phyloP scores from a whole-genome alignment of 2,888 invertebrate genomes.

The Acanthosepion lycidas region DNA sequence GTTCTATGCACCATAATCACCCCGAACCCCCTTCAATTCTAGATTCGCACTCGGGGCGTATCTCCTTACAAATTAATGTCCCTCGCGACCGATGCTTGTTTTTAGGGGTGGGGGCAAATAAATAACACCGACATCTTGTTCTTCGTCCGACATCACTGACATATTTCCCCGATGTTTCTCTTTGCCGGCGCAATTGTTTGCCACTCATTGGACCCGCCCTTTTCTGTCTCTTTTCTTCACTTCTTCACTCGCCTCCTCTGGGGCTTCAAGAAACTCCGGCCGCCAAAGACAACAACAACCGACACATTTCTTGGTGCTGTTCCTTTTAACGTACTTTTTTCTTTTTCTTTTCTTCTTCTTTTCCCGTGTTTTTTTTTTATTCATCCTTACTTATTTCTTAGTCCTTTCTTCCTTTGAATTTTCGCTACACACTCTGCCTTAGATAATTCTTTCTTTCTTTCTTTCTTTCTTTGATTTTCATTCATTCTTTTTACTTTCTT shows the following conservation, averaged over 20 bases:
- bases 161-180: not conserved
- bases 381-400: too few species aligned
- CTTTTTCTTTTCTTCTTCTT: too few species aligned
- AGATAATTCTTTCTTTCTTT: too few species aligned
- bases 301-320: not conserved
- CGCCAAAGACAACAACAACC: not conserved
- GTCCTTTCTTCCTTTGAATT: too few species aligned
- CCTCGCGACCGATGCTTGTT: slow-evolving; percentile 39
- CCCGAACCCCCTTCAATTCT: not conserved
- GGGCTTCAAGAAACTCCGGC: not conserved
- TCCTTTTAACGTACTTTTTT: too few species aligned
- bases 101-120: not conserved
- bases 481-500: too few species aligned
- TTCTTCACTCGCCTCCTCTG: not conserved
- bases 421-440: too few species aligned
- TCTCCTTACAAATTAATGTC: slow-evolving; percentile 20
- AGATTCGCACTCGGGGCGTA: not conserved
- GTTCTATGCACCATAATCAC: not conserved
- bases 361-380: too few species aligned
- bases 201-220: not conserved
- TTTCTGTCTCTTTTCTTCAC: not conserved
- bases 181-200: not conserved
- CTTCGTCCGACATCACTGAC: slow-evolving; percentile 24
- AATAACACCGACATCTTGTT: slow-evolving; percentile 1
- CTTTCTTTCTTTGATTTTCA: too few species aligned